These are phyloP conservation scores for Cotesia vestalis DNA, from an alignment of 1,140 invertebrate genomes.

Conservation along the genomic window DNA sequence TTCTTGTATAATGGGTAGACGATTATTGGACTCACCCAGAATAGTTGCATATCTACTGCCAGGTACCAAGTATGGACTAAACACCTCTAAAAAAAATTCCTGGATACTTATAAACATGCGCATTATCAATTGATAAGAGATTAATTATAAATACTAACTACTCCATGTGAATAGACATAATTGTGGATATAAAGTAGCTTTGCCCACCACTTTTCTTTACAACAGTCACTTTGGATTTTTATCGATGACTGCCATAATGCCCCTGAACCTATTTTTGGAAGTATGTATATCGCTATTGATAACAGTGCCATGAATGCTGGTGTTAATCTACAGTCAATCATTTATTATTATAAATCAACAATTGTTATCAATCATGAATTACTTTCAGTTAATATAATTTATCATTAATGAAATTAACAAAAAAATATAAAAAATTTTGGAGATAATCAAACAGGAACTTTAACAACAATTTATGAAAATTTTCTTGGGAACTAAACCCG, in stretches of 20 bases:
- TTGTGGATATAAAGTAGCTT: slow-evolving; percentile 72
- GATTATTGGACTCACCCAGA: slow-evolving; percentile 56
- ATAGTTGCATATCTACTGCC: slow-evolving; percentile 60
- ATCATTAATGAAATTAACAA: too few relatives aligned
- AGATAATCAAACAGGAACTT: too few relatives aligned
- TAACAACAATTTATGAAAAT: too few relatives aligned
- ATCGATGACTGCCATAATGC: slow-evolving; percentile 57
- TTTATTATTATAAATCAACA: too few relatives aligned
- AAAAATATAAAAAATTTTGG: too few relatives aligned
- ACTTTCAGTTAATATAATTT: too few relatives aligned
- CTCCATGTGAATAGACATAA: slow-evolving; percentile 57
- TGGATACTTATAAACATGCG: too few relatives aligned
- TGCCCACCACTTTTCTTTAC: slow-evolving; percentile 68
- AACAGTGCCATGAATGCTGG: slow-evolving; percentile 61
- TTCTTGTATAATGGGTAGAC: slow-evolving; percentile 49
- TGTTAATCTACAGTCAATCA: slow-evolving; percentile 55
- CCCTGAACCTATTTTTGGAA: slow-evolving; percentile 58
- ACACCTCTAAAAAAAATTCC: slow-evolving; percentile 47
- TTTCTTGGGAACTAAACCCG: too few relatives aligned
- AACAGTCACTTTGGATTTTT: slow-evolving; percentile 45
- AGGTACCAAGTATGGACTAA: slow-evolving; percentile 61
- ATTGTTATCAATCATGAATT: too few relatives aligned
- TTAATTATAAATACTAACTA: slow-evolving; percentile 42
- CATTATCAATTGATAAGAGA: too few relatives aligned
- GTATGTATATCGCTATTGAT: slow-evolving; percentile 55